A percentile compares a stretch with the other conserved stretches of the same genome.
phyloP scores from a whole-genome alignment of 2,797 vertebrate genomes.

The Oreortyx pictus region DNA sequence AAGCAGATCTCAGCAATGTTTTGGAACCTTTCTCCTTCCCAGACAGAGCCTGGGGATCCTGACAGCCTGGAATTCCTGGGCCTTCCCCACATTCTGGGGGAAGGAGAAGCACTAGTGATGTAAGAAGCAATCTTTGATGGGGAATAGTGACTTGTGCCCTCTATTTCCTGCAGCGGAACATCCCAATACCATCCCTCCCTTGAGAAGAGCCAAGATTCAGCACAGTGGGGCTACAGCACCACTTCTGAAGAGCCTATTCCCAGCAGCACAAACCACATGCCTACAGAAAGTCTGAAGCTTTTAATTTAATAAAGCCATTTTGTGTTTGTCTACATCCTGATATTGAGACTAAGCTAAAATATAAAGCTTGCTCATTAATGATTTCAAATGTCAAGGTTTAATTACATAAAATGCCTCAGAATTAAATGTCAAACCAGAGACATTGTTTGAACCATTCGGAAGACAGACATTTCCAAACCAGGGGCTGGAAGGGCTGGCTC shows the following conservation, averaged over 20 bases:
- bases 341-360: slow-evolving; percentile 10
- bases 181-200: neutral
- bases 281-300: neutral
- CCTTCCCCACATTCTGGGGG: neutral
- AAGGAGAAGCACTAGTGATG: neutral
- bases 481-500: no score
- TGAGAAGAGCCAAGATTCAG: neutral
- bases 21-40: neutral
- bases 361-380: slow-evolving; percentile 39
- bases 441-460: neutral
- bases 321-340: neutral
- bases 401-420: slow-evolving; percentile 28
- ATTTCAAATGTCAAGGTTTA: slow-evolving; percentile 44
- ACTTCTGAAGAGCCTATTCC: neutral
- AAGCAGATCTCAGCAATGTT: neutral
- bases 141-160: neutral
- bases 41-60: neutral
- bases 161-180: neutral
- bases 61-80: neutral
- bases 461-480: neutral
- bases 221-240: neutral
- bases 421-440: slow-evolving; percentile 18
- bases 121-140: neutral
- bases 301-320: slow-evolving; percentile 29
- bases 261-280: neutral